Conservation (phyloP, 2,113 vertebrate genomes). For the Sceloporus tristichus region DNA sequence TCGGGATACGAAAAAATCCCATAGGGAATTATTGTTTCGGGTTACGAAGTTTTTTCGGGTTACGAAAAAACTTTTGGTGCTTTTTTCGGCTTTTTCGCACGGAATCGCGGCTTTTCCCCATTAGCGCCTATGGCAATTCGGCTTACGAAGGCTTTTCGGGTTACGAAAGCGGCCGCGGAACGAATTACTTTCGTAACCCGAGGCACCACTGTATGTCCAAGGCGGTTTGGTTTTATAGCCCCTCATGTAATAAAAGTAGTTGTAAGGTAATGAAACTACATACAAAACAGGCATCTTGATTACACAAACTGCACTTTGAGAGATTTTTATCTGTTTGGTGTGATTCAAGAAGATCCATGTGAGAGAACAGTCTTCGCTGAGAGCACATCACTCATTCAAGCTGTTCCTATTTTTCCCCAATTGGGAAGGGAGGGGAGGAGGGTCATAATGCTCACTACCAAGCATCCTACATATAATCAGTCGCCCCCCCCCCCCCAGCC, state of each 20-base stretch:
- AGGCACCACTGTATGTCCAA: too few relatives aligned
- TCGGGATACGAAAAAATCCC: too few relatives aligned
- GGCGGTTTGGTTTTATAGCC: conserved; percentile 49
- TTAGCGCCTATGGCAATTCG: too few relatives aligned
- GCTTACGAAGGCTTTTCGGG: too few relatives aligned
- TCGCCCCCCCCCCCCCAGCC: conserved; percentile 4
- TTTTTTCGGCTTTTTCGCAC: too few relatives aligned
- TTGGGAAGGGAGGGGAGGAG: neutral
- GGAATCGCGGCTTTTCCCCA: too few relatives aligned
- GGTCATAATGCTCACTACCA: conserved; percentile 32
- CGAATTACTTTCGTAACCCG: too few relatives aligned
- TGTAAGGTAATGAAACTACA: conserved; percentile 55
- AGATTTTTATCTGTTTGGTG: conserved; percentile 49
- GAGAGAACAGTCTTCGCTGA: conserved; percentile 61
- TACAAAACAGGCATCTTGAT: conserved; percentile 59
- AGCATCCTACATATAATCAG: conserved; percentile 33
- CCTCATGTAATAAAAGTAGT: conserved; percentile 27
- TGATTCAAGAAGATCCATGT: conserved; percentile 48
- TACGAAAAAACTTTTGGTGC: too few relatives aligned
- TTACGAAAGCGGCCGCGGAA: too few relatives aligned
- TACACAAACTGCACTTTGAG: conserved; percentile 38
- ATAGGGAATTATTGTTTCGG: too few relatives aligned
- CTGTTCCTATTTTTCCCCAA: conserved; percentile 46
- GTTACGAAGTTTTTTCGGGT: too few relatives aligned
- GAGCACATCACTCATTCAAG: conserved; percentile 40